phyloP scores from a whole-genome alignment of 2,797 vertebrate species.

The Falco concolor region DNA sequence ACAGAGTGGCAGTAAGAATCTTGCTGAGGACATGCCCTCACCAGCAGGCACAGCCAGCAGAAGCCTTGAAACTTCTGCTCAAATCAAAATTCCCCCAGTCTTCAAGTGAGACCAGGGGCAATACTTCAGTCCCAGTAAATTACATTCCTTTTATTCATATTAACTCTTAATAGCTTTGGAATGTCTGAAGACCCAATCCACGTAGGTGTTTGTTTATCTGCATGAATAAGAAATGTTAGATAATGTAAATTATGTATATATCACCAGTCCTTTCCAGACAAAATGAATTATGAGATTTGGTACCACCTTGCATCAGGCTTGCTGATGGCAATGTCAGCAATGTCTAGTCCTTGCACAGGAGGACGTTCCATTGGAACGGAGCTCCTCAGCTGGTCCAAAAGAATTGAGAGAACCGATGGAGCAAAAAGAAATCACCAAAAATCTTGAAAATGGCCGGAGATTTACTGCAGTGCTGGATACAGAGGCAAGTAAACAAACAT shows the following conservation, averaged over 20 bases:
- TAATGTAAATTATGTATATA: not conserved
- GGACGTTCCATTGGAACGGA: not conserved
- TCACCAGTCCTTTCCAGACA: not conserved
- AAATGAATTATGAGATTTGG: not conserved
- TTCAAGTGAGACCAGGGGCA: not conserved
- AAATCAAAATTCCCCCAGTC: not conserved
- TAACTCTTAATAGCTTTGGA: not conserved
- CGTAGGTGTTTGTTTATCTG: not conserved
- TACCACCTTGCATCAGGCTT: not conserved
- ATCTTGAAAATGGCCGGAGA: not conserved
- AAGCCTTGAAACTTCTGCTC: not conserved
- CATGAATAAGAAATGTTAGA: not conserved
- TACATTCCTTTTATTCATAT: not conserved
- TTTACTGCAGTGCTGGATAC: conserved; percentile 23
- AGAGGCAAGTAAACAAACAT: conserved; percentile 45
- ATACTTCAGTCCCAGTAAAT: not conserved
- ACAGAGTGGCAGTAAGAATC: fast-evolving
- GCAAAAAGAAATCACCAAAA: not conserved
- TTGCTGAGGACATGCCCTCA: not conserved
- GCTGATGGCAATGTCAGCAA: not conserved
- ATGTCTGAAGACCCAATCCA: not conserved
- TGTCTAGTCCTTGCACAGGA: not conserved
- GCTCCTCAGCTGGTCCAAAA: not conserved
- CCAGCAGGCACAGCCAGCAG: not conserved
- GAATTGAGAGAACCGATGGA: not conserved